phyloP scores from a whole-genome alignment of 2,113 vertebrate species.

The Thamnophis sirtalis region DNA sequence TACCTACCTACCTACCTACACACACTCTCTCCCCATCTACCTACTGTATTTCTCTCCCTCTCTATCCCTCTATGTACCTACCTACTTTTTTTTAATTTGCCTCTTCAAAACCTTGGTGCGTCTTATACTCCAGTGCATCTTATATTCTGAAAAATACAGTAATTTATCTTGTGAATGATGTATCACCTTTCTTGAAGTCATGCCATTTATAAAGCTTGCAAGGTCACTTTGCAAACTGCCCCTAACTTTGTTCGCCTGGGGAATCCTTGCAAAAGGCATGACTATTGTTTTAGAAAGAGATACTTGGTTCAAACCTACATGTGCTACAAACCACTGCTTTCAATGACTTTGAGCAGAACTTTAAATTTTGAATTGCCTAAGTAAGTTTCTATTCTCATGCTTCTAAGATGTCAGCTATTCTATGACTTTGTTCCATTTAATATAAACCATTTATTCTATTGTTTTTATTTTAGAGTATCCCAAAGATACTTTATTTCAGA shows the following conservation, averaged over 20 bases:
- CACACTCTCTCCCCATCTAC: too few relatives aligned
- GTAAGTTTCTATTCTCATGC: conserved; percentile 6
- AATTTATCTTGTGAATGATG: background rate
- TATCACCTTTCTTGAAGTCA: background rate
- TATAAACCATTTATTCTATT: background rate
- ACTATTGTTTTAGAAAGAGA: background rate
- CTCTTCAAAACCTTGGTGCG: too few relatives aligned
- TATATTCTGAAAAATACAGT: too few relatives aligned
- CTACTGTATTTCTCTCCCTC: too few relatives aligned
- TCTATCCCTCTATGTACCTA: too few relatives aligned
- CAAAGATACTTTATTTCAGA: background rate
- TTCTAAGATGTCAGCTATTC: background rate
- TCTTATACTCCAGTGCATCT: too few relatives aligned
- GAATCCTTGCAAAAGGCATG: background rate
- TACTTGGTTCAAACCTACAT: background rate
- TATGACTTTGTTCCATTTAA: background rate
- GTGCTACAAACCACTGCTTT: background rate
- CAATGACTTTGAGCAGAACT: background rate
- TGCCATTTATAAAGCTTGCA: background rate
- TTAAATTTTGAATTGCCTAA: background rate
- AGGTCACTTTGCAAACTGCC: background rate
- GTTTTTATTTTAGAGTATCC: background rate
- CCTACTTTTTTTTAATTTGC: too few relatives aligned
- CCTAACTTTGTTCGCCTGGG: background rate
- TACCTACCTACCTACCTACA: too few relatives aligned